Evolutionary conservation across 2,888 invertebrate species (phyloP).

Genomic region (Ariolimax columbianus): DNA sequence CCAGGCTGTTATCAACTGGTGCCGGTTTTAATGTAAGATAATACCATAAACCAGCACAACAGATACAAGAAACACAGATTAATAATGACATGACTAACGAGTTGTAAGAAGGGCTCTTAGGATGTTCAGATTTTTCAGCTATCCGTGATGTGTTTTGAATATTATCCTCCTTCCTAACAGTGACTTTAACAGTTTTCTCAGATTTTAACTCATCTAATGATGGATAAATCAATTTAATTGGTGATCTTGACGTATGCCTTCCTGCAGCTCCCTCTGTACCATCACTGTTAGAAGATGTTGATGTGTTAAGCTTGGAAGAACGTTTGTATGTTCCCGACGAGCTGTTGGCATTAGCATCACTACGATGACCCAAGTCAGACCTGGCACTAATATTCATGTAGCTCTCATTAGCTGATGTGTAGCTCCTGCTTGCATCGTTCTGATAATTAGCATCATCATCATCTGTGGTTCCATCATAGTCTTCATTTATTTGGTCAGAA

Average conservation of each 20-base stretch:
- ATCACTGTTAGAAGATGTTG: neutral
- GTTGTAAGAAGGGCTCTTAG: too few relatives aligned
- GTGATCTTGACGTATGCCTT: neutral
- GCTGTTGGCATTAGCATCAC: neutral
- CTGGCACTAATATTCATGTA: neutral
- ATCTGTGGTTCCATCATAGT: neutral
- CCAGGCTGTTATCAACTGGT: neutral
- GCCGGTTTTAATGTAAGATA: neutral
- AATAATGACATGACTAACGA: too few relatives aligned
- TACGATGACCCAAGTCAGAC: neutral
- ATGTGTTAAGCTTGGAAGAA: constrained; percentile 2
- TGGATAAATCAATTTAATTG: neutral
- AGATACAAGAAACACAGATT: too few relatives aligned
- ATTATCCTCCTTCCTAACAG: neutral
- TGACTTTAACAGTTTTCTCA: neutral
- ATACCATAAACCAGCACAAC: neutral
- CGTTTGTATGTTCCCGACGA: neutral
- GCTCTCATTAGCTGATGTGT: neutral
- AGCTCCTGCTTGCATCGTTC: neutral
- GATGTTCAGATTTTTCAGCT: neutral
- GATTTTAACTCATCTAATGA: neutral
- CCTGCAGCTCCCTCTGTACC: neutral
- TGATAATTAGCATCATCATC: neutral
- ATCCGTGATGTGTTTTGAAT: neutral
- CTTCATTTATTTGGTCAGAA: neutral